These are phyloP conservation scores for Ambastaia sidthimunki DNA, from an alignment of 2,797 vertebrate genomes.

Conservation along the genomic window DNA sequence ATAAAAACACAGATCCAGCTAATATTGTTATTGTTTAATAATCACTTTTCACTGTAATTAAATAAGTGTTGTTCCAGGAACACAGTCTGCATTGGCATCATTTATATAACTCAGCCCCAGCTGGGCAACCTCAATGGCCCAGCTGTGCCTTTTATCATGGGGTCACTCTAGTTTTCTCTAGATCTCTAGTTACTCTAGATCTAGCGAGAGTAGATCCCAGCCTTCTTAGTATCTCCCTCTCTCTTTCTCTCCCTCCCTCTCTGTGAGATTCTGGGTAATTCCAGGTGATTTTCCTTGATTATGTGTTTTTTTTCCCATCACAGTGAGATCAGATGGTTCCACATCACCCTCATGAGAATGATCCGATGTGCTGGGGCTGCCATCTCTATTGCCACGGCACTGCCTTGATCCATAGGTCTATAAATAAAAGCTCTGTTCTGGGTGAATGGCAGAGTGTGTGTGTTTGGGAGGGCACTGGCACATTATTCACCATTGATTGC, in stretches of 20 bases:
- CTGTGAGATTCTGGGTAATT: constrained; percentile 25
- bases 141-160: constrained; percentile 7
- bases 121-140: constrained; percentile 19
- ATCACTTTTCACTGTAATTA: constrained; percentile 9
- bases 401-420: constrained; percentile 11
- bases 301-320: not conserved
- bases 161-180: not conserved
- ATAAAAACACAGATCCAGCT: constrained; percentile 7
- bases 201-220: no score
- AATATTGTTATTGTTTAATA: constrained; percentile 14
- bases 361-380: constrained; percentile 3
- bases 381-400: constrained; percentile 21
- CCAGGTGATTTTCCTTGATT: constrained; percentile 41
- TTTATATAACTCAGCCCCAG: constrained; percentile 27
- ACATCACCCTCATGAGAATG: constrained; percentile 6
- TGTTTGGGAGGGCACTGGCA: not conserved
- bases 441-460: constrained; percentile 12
- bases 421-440: constrained; percentile 38
- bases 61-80: constrained; percentile 17
- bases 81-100: not conserved
- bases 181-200: not conserved
- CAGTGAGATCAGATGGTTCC: constrained; percentile 27
- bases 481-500: constrained; percentile 41
- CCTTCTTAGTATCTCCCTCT: not conserved
- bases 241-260: not conserved